These are phyloP conservation scores for Cordylochernes scorpioides DNA, from an alignment of 2,888 invertebrate species.

Conservation along the genomic window DNA sequence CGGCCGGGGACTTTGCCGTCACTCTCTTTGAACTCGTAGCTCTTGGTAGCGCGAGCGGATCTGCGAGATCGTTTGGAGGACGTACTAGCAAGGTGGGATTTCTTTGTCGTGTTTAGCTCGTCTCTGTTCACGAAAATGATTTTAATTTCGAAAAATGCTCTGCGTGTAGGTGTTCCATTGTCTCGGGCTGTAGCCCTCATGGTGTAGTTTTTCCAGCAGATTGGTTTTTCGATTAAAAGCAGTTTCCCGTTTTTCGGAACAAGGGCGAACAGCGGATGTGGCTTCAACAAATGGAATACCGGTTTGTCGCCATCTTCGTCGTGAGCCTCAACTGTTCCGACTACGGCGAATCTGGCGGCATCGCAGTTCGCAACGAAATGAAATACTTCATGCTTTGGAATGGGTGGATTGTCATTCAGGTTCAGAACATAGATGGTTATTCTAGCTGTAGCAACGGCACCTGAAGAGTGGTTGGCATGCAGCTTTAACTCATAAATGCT, in stretches of 20 bases:
- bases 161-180: too few species aligned
- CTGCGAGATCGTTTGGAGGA: too few species aligned
- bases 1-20: too few species aligned
- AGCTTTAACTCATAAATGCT: too few species aligned
- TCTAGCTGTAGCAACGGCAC: slow-evolving; percentile 51
- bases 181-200: too few species aligned
- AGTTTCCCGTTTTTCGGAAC: slow-evolving; percentile 77
- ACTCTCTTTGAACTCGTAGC: too few species aligned
- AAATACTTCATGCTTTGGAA: slow-evolving; percentile 48
- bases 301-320: slow-evolving; percentile 70
- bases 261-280: slow-evolving; percentile 52
- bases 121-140: too few species aligned
- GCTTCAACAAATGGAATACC: slow-evolving; percentile 47
- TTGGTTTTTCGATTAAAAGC: slow-evolving; percentile 38
- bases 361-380: slow-evolving; percentile 34
- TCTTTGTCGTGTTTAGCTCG: too few species aligned
- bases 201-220: too few species aligned
- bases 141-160: too few species aligned
- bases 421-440: slow-evolving; percentile 46
- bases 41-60: too few species aligned
- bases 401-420: slow-evolving; percentile 69
- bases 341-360: slow-evolving; percentile 43
- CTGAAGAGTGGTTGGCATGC: slow-evolving; percentile 40
- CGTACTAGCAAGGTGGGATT: too few species aligned
- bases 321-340: slow-evolving; percentile 56